These are phyloP conservation scores for Cyprinodon brontotheroides DNA, from an alignment of 2,113 vertebrate species.

Conservation along the genomic window DNA sequence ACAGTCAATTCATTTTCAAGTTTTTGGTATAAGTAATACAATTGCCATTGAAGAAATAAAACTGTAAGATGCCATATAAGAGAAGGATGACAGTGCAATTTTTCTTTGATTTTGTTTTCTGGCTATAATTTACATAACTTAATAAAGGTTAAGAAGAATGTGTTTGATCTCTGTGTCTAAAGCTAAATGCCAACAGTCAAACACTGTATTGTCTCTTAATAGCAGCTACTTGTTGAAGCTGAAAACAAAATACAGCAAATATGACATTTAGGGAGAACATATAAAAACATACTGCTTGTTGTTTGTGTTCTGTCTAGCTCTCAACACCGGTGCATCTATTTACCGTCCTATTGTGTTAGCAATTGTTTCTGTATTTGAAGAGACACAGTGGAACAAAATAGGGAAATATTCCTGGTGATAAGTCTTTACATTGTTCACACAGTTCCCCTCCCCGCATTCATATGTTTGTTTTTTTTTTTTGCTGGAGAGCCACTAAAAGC, in stretches of 20 bases:
- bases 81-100: neutral
- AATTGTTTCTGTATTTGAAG: neutral
- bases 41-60: neutral
- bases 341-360: neutral
- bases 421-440: neutral
- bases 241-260: neutral
- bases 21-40: neutral
- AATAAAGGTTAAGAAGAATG: neutral
- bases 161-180: slow-evolving; percentile 7
- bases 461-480: neutral
- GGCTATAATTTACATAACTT: neutral
- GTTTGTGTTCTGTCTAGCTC: neutral
- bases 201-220: neutral
- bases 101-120: neutral
- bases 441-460: neutral
- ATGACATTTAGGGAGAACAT: neutral
- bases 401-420: slow-evolving; percentile 1
- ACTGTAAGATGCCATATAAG: neutral
- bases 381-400: neutral
- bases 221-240: neutral
- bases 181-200: neutral
- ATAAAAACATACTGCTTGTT: neutral
- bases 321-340: neutral
- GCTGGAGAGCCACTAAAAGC: neutral
- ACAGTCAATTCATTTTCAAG: no score